These are phyloP conservation scores for Crematogaster levior DNA, from an alignment of 2,888 invertebrate species.

Conservation along the genomic window DNA sequence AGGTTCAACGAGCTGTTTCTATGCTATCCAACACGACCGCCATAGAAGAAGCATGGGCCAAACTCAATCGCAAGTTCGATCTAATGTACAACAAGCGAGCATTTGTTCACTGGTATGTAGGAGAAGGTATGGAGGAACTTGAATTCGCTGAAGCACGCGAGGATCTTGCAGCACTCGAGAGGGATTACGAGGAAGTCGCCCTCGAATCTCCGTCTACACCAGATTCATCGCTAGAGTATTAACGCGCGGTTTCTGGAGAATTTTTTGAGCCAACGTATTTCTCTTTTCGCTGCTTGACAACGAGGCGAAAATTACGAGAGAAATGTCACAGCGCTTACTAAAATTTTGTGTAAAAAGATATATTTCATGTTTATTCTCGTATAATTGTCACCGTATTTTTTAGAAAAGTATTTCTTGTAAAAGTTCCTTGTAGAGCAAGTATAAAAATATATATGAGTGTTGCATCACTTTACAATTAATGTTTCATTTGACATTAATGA, in stretches of 20 bases:
- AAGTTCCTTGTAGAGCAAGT: conserved; percentile 9
- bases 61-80: conserved; percentile 97
- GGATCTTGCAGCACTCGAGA: conserved; percentile 93
- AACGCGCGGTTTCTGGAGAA: conserved; percentile 2
- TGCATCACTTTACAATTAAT: not conserved
- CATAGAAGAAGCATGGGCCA: conserved; percentile 86
- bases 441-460: conserved; percentile 3
- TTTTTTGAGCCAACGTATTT: conserved; percentile 23
- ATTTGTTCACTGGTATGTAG: conserved; percentile 98
- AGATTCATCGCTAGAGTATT: conserved; percentile 71
- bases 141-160: conserved; percentile 96
- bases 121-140: conserved; percentile 95
- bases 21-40: conserved; percentile 84
- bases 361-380: conserved; percentile 54
- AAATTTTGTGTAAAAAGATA: conserved; percentile 40
- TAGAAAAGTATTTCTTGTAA: conserved; percentile 37
- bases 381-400: conserved; percentile 54
- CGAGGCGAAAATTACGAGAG: conserved; percentile 44
- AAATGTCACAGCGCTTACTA: conserved; percentile 24
- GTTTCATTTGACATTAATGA: not conserved
- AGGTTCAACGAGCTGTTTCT: conserved; percentile 82
- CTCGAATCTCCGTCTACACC: conserved; percentile 88
- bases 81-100: conserved; percentile 98
- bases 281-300: conserved; percentile 33
- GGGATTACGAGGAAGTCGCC: conserved; percentile 93